Evolutionary conservation across 2,113 vertebrate genomes (phyloP), one percentile per base, ranked within the genome.

Genomic region (Onychostruthus taczanowskii): DNA sequence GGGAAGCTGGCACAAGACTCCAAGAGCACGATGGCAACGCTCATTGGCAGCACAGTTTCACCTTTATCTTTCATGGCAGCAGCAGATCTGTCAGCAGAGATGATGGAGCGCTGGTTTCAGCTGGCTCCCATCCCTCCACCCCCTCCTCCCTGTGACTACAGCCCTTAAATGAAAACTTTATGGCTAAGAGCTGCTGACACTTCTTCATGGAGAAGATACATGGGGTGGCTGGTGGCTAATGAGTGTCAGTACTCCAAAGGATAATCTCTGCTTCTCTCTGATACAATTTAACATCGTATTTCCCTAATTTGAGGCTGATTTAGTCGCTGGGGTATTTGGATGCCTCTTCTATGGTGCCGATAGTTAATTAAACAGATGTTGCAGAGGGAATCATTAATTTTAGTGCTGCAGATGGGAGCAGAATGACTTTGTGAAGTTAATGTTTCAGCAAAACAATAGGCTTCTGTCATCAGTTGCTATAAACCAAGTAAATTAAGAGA

Each of bases 311-410:
- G 98, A 98, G 96, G 92, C 97, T 98, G 98, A 98, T 98, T 98
- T 98, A 98, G 98, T 98, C 98, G 1, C 98, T 93, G 91, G 98
- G 97, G 98, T 98, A 98, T 98, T 98, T 98, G 97, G 97, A 98
- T 56, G 97, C 97, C 95, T 98, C 97, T 97, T 98, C 97, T 96
- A 97, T 98, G 98, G 98, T 98, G 97, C 97, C 96, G 95, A 98
- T 98, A 98, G 98, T 98, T 98, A 98, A 98, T 98, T 98, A 98
- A 98, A 98, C 98, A 98, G 98, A 98, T 98, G 98, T 98, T 98
- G 97, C 98, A 98, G 90, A 98, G 98, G 98, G 98, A 98, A 98
- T 98, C 98, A 98, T 98, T 98, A 98, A 98, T 98, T 98, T 98
- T 98, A 98, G 97, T 98, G 96, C 97, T 94, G 95, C 98, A 98